These are phyloP conservation scores for Paramormyrops hopkinsi DNA, from an alignment of 2,797 vertebrate genomes.

Conservation along the genomic window DNA sequence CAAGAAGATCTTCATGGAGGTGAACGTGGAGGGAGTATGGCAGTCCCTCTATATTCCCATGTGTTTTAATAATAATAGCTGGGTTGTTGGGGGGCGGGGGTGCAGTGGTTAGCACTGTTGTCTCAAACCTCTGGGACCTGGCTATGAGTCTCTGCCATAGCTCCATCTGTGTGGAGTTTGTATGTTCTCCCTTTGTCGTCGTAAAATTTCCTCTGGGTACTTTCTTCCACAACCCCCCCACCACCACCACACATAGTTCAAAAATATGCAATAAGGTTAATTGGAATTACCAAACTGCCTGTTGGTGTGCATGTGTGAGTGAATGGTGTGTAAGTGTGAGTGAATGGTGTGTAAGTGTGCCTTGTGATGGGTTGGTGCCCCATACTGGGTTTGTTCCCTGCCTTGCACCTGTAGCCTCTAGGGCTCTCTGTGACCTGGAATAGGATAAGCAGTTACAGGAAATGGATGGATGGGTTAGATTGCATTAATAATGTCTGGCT, in stretches of 20 bases:
- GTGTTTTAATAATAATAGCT: background rate
- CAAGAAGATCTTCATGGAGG: background rate
- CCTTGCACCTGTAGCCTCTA: background rate
- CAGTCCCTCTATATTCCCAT: background rate
- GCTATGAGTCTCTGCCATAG: too few relatives aligned
- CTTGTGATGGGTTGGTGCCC: background rate
- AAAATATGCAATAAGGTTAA: background rate
- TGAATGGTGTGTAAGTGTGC: background rate
- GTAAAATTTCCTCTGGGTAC: background rate
- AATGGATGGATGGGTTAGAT: background rate
- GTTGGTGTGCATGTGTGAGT: background rate
- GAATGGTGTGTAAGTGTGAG: background rate
- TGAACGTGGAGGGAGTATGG: background rate
- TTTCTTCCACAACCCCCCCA: too few relatives aligned
- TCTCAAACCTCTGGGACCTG: background rate
- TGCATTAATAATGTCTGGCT: background rate
- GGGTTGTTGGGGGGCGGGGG: background rate
- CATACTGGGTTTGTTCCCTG: background rate
- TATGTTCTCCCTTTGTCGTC: background rate
- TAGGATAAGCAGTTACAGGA: background rate
- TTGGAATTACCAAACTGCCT: background rate
- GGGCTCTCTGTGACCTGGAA: background rate
- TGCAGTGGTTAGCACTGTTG: background rate
- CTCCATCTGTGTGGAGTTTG: background rate
- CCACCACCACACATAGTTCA: too few relatives aligned